These are phyloP conservation scores for Haliaeetus leucogaster DNA, from an alignment of 2,113 vertebrate species.

Conservation along the genomic window DNA sequence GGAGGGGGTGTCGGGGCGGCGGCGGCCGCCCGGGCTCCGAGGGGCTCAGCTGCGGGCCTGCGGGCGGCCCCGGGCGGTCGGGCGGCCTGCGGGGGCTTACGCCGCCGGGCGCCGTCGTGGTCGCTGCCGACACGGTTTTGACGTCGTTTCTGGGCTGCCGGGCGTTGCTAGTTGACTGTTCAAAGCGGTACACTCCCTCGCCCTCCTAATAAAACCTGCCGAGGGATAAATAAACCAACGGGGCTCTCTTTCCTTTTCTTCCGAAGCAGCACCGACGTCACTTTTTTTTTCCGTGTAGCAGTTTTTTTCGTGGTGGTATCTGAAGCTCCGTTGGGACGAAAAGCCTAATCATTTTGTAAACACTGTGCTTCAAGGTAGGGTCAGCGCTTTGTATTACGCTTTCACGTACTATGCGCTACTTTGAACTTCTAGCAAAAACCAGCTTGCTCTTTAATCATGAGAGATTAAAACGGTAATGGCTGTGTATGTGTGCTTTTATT, in stretches of 20 bases:
- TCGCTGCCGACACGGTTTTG: accelerated
- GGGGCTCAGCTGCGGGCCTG: too few species aligned
- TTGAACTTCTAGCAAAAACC: background rate
- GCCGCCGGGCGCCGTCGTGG: background rate
- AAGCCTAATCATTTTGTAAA: background rate
- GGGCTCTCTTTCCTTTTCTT: background rate
- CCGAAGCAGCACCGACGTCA: background rate
- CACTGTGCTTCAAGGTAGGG: accelerated
- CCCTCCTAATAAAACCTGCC: accelerated
- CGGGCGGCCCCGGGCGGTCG: too few species aligned
- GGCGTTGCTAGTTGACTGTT: accelerated
- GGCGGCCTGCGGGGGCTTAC: background rate
- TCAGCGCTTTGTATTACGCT: accelerated
- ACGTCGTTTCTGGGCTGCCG: accelerated
- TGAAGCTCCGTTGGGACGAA: background rate
- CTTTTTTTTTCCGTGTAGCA: too few species aligned
- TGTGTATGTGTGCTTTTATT: background rate
- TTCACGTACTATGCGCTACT: accelerated
- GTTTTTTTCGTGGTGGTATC: too few species aligned
- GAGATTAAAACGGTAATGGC: background rate
- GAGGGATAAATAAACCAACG: accelerated
- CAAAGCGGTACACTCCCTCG: accelerated
- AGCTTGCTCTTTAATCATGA: background rate
- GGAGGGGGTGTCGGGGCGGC: too few species aligned
- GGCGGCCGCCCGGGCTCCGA: too few species aligned